Evolutionary conservation across 64 coral and sea anemone genomes (phyloP), one percentile per base, ranked within the genome.

Genomic region (Cladopsammia gracilis): DNA sequence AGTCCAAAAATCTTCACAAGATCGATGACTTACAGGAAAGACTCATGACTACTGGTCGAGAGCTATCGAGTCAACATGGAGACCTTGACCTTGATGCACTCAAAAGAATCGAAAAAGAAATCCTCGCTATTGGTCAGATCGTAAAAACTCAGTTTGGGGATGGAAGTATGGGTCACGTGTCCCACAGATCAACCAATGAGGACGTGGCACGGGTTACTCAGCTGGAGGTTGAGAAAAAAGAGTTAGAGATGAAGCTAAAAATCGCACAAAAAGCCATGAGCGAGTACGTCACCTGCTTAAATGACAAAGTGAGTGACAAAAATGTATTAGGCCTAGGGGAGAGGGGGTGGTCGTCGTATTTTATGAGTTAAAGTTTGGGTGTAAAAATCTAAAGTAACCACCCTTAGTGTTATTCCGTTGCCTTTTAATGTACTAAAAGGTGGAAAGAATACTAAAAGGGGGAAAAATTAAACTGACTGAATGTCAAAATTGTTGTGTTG

Each of bases 241-340:
- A 97, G 56, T 48, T 97, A 20, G 96, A 97, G 62, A 87, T 87
- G 42, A 97, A 97, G 75, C 67, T 97, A 15, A 83, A 75, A 64
- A 82, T 94, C 48, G 96, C 96, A 6, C 79, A 90, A 26, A 92
- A 97, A 24, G 96, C 92, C 48, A 97, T 97, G 96, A 82, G 58
- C 52, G 92, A 97, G 18, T 97, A 97, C 78, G 88, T 94, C 34
- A 78, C 47, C 44, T 73, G 82, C 3, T 89, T 94, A 10, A 97
- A 89, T 42, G 96, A 97, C 66, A 97, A 97, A 88, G 96, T 97
- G 26, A 3, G 88, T 25, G 64, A 16, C 13, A 48, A 14, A 3
- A 25, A 20, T 24, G 4, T 69, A 23, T 68, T 19, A 64, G 62
- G 62, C 62, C 34, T 34, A 34, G 2, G 34, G 34, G 34, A 34